Conservation (phyloP, 2,888 invertebrate genomes). For the Meteorus cinctellus region DNA sequence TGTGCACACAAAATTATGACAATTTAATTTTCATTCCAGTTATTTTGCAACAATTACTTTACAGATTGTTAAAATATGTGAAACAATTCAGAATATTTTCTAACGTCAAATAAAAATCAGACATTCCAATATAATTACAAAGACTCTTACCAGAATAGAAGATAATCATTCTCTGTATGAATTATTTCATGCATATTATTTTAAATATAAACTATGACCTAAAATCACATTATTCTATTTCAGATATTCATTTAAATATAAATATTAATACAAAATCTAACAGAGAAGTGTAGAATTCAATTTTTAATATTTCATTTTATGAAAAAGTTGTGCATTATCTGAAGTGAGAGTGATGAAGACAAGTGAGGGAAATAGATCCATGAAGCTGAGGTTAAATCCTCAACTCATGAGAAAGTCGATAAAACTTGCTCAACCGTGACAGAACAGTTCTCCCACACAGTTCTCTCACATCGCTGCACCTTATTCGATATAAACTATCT, state of each 20-base stretch:
- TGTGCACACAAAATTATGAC: too few relatives aligned
- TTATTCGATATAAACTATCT: conserved; percentile 27
- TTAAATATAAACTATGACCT: too few relatives aligned
- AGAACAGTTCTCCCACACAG: conserved; percentile 1
- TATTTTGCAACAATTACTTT: too few relatives aligned
- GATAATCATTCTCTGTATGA: too few relatives aligned
- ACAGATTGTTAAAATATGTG: too few relatives aligned
- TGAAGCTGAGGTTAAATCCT: conserved; percentile 23
- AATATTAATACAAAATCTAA: background rate
- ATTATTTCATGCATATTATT: too few relatives aligned
- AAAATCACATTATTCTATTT: too few relatives aligned
- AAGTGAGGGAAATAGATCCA: background rate
- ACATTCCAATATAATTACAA: too few relatives aligned
- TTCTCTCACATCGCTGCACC: conserved; percentile 42
- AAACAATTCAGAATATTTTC: too few relatives aligned
- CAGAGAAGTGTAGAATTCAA: background rate
- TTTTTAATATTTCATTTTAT: background rate
- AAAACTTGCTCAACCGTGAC: conserved; percentile 33
- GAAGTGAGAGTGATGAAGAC: background rate
- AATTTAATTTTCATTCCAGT: too few relatives aligned
- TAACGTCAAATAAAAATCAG: too few relatives aligned
- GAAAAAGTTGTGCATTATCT: background rate
- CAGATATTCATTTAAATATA: background rate
- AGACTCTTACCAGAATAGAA: too few relatives aligned
- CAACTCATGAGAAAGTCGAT: conserved; percentile 33